Evolutionary conservation across 2,113 vertebrate species (phyloP), one percentile per base, ranked within the genome.

Genomic region (Asarcornis scutulata): DNA sequence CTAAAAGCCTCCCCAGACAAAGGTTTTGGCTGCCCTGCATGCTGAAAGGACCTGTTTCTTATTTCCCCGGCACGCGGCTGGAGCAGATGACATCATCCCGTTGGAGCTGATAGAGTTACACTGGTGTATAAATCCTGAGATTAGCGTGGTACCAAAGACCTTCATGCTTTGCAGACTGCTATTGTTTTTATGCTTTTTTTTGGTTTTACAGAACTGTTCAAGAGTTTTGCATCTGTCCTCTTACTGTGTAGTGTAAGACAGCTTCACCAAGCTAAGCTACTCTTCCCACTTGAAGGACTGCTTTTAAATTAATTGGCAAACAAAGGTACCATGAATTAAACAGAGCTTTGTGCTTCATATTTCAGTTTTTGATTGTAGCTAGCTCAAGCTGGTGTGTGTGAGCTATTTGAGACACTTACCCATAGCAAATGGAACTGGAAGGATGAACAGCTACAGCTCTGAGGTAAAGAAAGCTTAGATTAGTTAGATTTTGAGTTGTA

Each of bases 261-360:
- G 26, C 58, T 82, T 82, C 68, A 63, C 13, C 21, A 53, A 83
- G 44, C 36, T 38, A 62, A 5, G 3, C 56, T 76, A 18, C 38
- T 75, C 66, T 63, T 80, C 38, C 50, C 31, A 21, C 44, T 96
- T 11, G 67, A 56, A 64, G 64, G 83, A 75, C 6, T 58, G 26
- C n/a, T 86, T 87, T 91, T 82, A 89, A 91, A 85, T 85, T 89
- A 85, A 91, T 42, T 93, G 55, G n/a, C 40, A 59, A 79, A 76
- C 59, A 91, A 53, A 85, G 74, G 66, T 69, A 58, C n/a, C 62
- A 87, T 93, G 80, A 97, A 96, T 96, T 93, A 95, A 97, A 93
- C 86, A 95, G 27, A 92, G 62, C 73, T 59, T 71, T 59, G 87
- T 74, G 89, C 48, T 84, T 95, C 15, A 0, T 82, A 17, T 96